A percentile compares a stretch with the other conserved stretches of the same genome.
These are phyloP conservation scores for Fissipunctia ypsillon DNA, from an alignment of 2,888 invertebrate genomes.

Conservation along the genomic window DNA sequence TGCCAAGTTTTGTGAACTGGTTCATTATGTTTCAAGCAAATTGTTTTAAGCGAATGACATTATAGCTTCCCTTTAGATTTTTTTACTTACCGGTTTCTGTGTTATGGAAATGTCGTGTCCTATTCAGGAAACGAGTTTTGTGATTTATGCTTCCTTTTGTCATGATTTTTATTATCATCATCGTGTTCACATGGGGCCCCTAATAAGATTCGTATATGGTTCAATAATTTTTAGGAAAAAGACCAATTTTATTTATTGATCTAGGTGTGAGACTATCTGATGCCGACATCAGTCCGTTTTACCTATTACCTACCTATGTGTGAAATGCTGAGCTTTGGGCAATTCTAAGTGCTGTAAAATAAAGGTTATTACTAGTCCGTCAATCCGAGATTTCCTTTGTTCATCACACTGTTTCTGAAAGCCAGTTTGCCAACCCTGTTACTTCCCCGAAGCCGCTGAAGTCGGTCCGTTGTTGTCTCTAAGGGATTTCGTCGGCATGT, in stretches of 20 bases:
- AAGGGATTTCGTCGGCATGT: constrained; percentile 64
- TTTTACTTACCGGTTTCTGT: constrained; percentile 5
- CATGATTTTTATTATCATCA: constrained; percentile 15
- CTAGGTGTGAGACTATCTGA: background rate
- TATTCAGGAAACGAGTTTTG: constrained; percentile 13
- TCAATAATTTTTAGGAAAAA: background rate
- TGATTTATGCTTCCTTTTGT: constrained; percentile 22
- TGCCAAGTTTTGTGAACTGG: constrained; percentile 33
- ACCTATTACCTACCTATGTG: too few relatives aligned
- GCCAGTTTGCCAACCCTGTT: constrained; percentile 46
- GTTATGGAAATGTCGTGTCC: constrained; percentile 2
- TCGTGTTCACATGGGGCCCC: background rate
- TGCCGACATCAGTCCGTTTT: too few relatives aligned
- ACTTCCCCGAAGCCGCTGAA: constrained; percentile 34
- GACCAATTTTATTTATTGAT: background rate
- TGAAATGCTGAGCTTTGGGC: constrained; percentile 5
- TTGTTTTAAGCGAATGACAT: constrained; percentile 26
- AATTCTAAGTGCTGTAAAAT: background rate
- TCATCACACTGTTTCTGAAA: background rate
- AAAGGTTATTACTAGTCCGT: background rate
- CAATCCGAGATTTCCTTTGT: constrained; percentile 8
- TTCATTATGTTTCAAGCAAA: constrained; percentile 42
- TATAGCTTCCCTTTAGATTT: constrained; percentile 1
- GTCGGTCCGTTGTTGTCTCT: constrained; percentile 66
- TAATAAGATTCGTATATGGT: background rate